Base-by-base conservation (phyloP, 2,797 vertebrate genomes). In the Taeniopygia guttata region DNA sequence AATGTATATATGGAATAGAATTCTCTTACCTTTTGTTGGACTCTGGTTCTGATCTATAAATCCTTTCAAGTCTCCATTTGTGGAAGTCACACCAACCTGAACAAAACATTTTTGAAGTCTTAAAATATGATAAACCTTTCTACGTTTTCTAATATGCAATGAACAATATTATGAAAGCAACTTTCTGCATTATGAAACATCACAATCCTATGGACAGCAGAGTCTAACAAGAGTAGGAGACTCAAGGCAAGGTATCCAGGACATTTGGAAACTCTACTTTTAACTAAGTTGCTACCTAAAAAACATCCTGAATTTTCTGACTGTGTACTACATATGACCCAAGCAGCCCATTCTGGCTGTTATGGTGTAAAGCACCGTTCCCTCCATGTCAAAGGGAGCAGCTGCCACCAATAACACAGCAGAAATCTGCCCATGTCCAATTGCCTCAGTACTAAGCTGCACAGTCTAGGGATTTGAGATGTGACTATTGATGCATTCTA, bases 31-130 rank as follows among this genome's bases (percentile, higher is more conserved):
- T 98, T 98, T 98, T 78, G 97, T 96, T 89, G 98, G 97, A 94
- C 97, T 98, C 93, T 98, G 97, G 97, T 97, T 98, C 92, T 97
- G 97, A 97, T 98, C 97, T 94, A 98, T 96, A 97, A 98, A 98
- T 96, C 97, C 98, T 96, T 97, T 98, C 94, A 98, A 94, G 95
- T 98, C 98, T 96, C 97, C 97, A 97, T 97, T 98, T 96, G 98
- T 96, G 76, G 97, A 95, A 94, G 97, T 95, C 96, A 98, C 96
- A 96, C 97, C 97, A 97, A 98, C 97, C 98, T 98, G 91, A 96
- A 97, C 62, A 96, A 97, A 96, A 97, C 46, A 97, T 95, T 95
- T 96, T 96, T 77, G 36, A 92, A 96, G 42, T 82, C 70, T 96
- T 96, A 94, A 94, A 91, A 93, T 70, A 84, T 2, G 25, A 67